Percentiles rank a stretch among this genome's conserved stretches.
These are phyloP conservation scores for Panurus biarmicus DNA, from an alignment of 2,113 vertebrate genomes.

Conservation along the genomic window DNA sequence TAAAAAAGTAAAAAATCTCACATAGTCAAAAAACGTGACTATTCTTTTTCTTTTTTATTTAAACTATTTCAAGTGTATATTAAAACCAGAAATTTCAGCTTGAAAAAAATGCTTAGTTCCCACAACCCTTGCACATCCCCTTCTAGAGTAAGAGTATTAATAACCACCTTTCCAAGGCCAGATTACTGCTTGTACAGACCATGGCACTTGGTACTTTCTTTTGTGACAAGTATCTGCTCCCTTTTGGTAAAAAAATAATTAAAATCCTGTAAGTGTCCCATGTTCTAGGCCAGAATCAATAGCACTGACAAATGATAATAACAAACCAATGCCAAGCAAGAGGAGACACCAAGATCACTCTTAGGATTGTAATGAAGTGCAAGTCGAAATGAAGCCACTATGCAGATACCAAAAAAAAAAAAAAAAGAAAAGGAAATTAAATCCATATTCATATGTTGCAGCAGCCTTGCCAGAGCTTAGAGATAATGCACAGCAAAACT, in stretches of 20 bases:
- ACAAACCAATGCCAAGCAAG: not conserved
- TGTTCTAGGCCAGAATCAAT: not conserved
- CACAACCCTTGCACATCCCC: not conserved
- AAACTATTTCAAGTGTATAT: not conserved
- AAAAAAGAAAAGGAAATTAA: not conserved
- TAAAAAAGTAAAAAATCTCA: not conserved
- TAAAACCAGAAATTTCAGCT: not conserved
- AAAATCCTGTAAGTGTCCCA: not conserved
- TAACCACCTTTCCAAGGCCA: not conserved
- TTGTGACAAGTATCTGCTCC: not conserved
- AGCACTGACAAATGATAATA: not conserved
- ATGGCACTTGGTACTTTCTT: not conserved
- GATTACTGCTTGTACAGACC: not conserved
- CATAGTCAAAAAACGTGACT: accelerated
- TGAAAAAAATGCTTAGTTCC: not conserved
- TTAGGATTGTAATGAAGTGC: not conserved
- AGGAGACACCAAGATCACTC: not conserved
- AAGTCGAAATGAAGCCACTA: not conserved
- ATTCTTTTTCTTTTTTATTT: not conserved
- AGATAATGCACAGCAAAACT: not conserved
- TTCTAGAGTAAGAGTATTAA: not conserved
- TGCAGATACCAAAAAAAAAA: not conserved
- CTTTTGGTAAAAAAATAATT: not conserved
- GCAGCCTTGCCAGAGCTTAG: not conserved
- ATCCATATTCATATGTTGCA: not conserved